Evolutionary conservation across 2,113 vertebrate species (phyloP).

Genomic region (Rhinoptilus africanus): DNA sequence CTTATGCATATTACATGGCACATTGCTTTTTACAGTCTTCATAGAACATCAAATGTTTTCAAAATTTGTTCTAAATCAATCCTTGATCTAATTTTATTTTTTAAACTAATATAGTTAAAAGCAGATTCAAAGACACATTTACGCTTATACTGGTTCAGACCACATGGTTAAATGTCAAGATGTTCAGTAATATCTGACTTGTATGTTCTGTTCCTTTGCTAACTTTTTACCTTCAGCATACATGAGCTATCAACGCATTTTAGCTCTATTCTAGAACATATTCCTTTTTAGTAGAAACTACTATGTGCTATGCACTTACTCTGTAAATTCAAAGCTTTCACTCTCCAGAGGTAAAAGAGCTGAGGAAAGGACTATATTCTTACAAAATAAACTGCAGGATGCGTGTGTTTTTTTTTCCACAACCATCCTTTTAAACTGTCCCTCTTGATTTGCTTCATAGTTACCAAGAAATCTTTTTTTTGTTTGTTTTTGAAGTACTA

Average conservation of each 20-base stretch:
- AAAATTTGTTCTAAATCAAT: not conserved
- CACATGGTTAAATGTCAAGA: not conserved
- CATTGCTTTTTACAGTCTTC: not conserved
- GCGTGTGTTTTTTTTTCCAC: fast-evolving
- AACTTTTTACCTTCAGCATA: not conserved
- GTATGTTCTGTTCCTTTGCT: not conserved
- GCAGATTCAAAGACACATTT: not conserved
- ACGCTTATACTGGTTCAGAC: not conserved
- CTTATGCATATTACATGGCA: not conserved
- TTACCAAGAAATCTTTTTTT: not conserved
- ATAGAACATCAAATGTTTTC: not conserved
- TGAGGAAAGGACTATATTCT: not conserved
- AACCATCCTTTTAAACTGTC: not conserved
- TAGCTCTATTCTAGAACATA: not conserved
- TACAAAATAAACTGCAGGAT: not conserved
- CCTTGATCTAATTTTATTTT: not conserved
- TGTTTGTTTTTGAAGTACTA: not conserved
- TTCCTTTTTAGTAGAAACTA: not conserved
- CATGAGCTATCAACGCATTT: not conserved
- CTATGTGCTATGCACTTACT: not conserved
- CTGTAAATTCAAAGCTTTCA: not conserved
- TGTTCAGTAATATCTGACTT: not conserved
- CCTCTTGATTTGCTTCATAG: not conserved
- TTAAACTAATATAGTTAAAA: not conserved
- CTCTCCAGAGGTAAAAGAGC: not conserved